A percentile compares a stretch with the other conserved stretches of the same genome.
These are phyloP conservation scores for Dryas iulia DNA, from an alignment of 1,140 invertebrate species.

Conservation along the genomic window DNA sequence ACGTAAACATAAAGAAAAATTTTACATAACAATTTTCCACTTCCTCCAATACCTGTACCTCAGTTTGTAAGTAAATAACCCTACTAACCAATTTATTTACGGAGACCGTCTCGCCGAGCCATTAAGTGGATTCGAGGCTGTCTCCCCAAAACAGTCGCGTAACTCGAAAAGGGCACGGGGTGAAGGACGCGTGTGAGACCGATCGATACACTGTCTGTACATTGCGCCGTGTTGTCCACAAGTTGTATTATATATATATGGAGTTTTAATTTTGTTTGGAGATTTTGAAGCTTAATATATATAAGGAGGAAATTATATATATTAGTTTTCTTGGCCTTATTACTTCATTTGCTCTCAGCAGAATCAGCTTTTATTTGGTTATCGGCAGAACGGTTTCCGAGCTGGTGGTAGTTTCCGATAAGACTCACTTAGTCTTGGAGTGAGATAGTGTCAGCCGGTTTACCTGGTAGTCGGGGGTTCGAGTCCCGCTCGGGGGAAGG, in stretches of 20 bases:
- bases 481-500: too few relatives aligned
- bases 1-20: neutral
- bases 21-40: neutral
- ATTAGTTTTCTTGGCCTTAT: too few relatives aligned
- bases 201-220: slow-evolving; percentile 53
- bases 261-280: neutral
- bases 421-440: too few relatives aligned
- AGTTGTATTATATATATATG: neutral
- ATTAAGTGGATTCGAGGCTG: neutral
- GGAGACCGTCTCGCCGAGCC: neutral
- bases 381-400: too few relatives aligned
- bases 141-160: slow-evolving; percentile 36
- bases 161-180: slow-evolving; percentile 61
- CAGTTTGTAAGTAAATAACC: neutral
- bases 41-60: neutral
- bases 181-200: slow-evolving; percentile 58
- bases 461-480: too few relatives aligned
- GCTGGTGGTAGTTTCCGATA: too few relatives aligned
- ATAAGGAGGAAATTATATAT: too few relatives aligned
- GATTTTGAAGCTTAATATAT: neutral
- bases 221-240: neutral
- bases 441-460: too few relatives aligned
- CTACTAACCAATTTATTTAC: slow-evolving; percentile 12
- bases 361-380: too few relatives aligned
- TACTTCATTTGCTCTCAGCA: too few relatives aligned